Conservation (phyloP, 1,140 invertebrate species). For the Sesamia nonagrioides region DNA sequence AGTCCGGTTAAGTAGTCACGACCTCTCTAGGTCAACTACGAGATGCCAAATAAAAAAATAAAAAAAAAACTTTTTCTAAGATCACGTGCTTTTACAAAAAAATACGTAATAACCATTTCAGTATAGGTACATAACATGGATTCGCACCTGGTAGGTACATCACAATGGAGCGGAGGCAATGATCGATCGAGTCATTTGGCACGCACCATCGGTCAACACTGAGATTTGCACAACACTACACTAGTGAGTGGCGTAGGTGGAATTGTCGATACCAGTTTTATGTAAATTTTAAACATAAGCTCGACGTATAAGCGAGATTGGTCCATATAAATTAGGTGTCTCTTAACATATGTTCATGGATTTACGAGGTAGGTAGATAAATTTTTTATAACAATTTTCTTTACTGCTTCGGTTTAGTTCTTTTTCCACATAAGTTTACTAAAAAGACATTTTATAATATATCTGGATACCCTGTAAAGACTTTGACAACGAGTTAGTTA, state of each 20-base stretch:
- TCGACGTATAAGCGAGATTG: background rate
- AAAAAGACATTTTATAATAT: too few species aligned
- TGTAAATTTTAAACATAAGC: background rate
- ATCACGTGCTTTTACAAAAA: background rate
- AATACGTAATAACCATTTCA: background rate
- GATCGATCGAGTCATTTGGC: conserved; percentile 81
- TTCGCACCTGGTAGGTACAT: conserved; percentile 68
- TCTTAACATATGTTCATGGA: too few species aligned
- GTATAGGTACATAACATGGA: background rate
- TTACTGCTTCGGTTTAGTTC: too few species aligned
- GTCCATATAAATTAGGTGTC: too few species aligned
- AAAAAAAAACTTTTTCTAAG: background rate
- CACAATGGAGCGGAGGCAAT: conserved; percentile 65
- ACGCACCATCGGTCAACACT: conserved; percentile 80
- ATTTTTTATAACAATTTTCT: too few species aligned
- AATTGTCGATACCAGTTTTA: background rate
- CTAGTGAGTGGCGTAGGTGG: conserved; percentile 48
- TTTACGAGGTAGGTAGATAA: too few species aligned
- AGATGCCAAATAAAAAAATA: too few species aligned
- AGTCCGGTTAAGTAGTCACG: too few species aligned
- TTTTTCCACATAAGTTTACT: too few species aligned
- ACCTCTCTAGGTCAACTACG: too few species aligned
- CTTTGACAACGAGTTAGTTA: too few species aligned
- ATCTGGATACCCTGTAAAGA: too few species aligned
- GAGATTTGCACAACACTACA: conserved; percentile 74